phyloP scores from a whole-genome alignment of 2,888 invertebrate species.

The Rugalucina vietnamica region DNA sequence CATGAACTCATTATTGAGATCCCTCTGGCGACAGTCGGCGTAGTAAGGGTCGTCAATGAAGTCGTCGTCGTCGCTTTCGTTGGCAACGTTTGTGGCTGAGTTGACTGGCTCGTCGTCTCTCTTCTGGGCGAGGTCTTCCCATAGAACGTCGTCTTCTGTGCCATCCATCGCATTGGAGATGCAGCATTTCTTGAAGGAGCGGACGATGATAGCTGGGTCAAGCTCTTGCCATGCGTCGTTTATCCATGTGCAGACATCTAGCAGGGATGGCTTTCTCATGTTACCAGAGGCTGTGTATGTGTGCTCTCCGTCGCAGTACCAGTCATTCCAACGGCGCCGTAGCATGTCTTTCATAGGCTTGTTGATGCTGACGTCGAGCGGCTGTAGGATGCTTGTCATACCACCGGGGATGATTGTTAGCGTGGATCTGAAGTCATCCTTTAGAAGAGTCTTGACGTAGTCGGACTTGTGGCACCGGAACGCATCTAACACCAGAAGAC shows the following conservation, averaged over 20 bases:
- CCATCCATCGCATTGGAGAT: conserved; percentile 33
- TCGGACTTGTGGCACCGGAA: conserved; percentile 37
- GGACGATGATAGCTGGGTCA: not conserved
- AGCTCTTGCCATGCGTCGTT: conserved; percentile 24
- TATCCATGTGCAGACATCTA: conserved; percentile 13
- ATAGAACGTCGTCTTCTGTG: conserved; percentile 24
- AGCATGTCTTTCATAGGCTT: conserved; percentile 32
- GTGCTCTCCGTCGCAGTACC: conserved; percentile 8
- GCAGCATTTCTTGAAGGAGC: conserved; percentile 36
- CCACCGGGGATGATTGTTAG: conserved; percentile 40
- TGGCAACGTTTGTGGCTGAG: too few relatives aligned
- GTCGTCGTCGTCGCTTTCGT: too few relatives aligned
- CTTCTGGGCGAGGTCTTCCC: not conserved
- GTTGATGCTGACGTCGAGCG: too few relatives aligned
- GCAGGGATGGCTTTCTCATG: conserved; percentile 11
- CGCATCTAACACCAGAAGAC: conserved; percentile 34
- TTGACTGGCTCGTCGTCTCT: too few relatives aligned
- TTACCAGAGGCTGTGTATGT: not conserved
- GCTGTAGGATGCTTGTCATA: conserved; percentile 29
- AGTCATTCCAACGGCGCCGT: not conserved
- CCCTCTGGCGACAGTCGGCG: too few relatives aligned
- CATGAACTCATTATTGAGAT: too few relatives aligned
- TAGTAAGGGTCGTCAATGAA: too few relatives aligned
- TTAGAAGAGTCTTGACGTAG: not conserved
- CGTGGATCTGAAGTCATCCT: conserved; percentile 3